Evolutionary conservation across 2,113 vertebrate species (phyloP), one percentile per base, ranked within the genome.

Genomic region (Ardeotis arabs): DNA sequence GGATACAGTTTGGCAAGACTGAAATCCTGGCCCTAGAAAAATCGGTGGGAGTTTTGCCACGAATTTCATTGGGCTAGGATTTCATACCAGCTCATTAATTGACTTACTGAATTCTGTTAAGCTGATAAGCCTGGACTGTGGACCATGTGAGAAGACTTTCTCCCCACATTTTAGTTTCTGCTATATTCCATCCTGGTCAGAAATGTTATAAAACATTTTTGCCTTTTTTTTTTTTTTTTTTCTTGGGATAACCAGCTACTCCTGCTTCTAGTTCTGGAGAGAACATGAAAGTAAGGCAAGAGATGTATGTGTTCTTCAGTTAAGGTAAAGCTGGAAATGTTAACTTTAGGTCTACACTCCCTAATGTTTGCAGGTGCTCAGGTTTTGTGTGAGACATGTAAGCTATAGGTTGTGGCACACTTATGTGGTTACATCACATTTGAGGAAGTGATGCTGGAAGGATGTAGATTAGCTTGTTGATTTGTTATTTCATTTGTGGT

Each of bases 381-480:
- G 53, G 37, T 70, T 91, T 87, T 67, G 28, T 62, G 55, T 72
- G 64, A 69, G 58, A 56, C 4, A 3, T 14, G 2, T 15, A 64
- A 79, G 24, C 37, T 91, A 27, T 53, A 87, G 29, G 56, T 74
- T 95, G 76, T 76, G 89, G 86, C 84, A 67, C 82, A 47, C 33
- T 49, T 72, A 45, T 76, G 86, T 84, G 84, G 86, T 92, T 96
- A 89, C 80, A 95, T 96, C 92, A 95, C 16, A 20, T 47, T 89
- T 87, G 80, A 95, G 90, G 93, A 95, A 95, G 67, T 66, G 86
- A 64, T 92, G 77, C 77, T 96, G 89, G 66, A 89, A 95, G 91
- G 94, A 95, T 94, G 84, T 95, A 92, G 92, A 76, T 96, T 76
- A 85, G 33, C 29, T 87, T 95, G 92, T 85, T 95, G 95, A 89